Evolutionary conservation across 2,113 vertebrate genomes (phyloP).

Genomic region (Chaetodon auriga): DNA sequence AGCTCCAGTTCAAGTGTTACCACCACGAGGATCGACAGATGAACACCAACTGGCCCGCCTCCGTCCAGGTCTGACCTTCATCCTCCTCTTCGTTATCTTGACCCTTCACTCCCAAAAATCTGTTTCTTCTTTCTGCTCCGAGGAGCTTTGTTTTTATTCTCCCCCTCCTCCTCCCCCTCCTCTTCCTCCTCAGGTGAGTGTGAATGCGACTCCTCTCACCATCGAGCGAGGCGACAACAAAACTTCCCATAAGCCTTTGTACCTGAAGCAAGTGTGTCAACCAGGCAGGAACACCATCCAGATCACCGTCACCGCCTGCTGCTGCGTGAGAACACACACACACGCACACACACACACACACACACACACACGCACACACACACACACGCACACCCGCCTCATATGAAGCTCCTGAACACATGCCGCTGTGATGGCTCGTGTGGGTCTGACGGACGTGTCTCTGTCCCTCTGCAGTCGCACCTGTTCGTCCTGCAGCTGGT

Average conservation of each 20-base stretch:
- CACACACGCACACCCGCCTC: no score
- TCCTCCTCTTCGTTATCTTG: neutral
- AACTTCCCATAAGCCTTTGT: slow-evolving; percentile 94
- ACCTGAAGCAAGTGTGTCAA: slow-evolving; percentile 95
- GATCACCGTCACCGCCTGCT: slow-evolving; percentile 96
- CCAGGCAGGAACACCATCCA: slow-evolving; percentile 96
- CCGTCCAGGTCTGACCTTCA: slow-evolving; percentile 86
- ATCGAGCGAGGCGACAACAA: slow-evolving; percentile 96
- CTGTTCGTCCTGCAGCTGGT: slow-evolving; percentile 96
- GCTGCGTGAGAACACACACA: slow-evolving; percentile 86
- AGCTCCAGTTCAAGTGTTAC: slow-evolving; percentile 97
- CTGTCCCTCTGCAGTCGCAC: slow-evolving; percentile 86
- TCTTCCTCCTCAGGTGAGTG: slow-evolving; percentile 88
- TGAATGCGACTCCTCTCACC: slow-evolving; percentile 92
- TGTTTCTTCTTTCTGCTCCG: neutral
- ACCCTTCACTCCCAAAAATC: neutral
- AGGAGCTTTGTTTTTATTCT: neutral
- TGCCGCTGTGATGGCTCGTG: no score
- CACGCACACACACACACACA: neutral
- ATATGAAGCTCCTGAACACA: no score
- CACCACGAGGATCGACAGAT: slow-evolving; percentile 96
- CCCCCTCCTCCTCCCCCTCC: neutral
- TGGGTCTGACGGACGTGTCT: neutral
- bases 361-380: no score
- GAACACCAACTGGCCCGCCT: slow-evolving; percentile 97